These are phyloP conservation scores for Dipodomys stephensi DNA, from an alignment of 2,113 vertebrate genomes.

Conservation along the genomic window DNA sequence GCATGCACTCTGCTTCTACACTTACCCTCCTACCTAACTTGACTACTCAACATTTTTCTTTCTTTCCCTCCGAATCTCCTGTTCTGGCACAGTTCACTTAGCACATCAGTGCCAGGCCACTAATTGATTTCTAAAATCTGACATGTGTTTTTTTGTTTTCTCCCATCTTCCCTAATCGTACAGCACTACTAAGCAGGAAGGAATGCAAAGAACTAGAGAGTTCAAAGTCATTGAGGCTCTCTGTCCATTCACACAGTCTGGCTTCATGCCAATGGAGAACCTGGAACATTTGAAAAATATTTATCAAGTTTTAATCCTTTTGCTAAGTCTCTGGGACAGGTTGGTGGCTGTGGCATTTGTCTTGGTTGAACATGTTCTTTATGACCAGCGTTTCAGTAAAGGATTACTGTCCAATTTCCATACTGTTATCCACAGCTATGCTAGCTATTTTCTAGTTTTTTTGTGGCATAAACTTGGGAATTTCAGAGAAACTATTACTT, in stretches of 20 bases:
- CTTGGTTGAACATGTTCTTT: conserved; percentile 56
- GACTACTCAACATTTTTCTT: conserved; percentile 71
- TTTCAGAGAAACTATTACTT: conserved; percentile 69
- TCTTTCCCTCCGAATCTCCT: conserved; percentile 67
- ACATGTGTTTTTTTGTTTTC: conserved; percentile 87
- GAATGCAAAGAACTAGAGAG: conserved; percentile 87
- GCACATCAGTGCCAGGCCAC: conserved; percentile 78
- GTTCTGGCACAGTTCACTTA: conserved; percentile 74
- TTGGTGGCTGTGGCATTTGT: fast-evolving
- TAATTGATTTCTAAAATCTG: conserved; percentile 82
- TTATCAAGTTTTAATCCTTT: conserved; percentile 85
- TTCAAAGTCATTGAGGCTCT: conserved; percentile 87
- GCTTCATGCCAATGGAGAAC: conserved; percentile 82
- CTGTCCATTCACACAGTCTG: conserved; percentile 85
- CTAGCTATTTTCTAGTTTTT: conserved; percentile 56
- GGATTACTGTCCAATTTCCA: conserved; percentile 61
- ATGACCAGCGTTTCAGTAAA: conserved; percentile 50
- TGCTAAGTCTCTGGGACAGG: conserved; percentile 32
- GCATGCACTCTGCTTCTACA: conserved; percentile 49
- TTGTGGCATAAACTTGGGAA: neutral
- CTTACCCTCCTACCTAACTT: conserved; percentile 72
- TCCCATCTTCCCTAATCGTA: conserved; percentile 86
- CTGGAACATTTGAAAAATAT: conserved; percentile 84
- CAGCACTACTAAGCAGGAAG: conserved; percentile 85
- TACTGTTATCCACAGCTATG: conserved; percentile 27